These are phyloP conservation scores for Lithobates sylvaticus DNA, from an alignment of 2,797 vertebrate genomes.

Conservation along the genomic window DNA sequence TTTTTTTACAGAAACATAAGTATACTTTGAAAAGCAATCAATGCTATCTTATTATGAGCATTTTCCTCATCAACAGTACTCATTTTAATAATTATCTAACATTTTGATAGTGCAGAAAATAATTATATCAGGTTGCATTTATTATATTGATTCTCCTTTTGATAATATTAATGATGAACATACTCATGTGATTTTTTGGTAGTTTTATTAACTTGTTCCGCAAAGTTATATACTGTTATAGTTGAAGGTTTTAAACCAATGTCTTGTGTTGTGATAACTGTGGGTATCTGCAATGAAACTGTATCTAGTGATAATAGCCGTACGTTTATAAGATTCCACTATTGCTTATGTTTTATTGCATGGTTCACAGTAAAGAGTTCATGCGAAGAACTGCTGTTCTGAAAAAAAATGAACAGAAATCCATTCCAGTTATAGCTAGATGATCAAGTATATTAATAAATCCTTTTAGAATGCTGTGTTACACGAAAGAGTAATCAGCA, in stretches of 20 bases:
- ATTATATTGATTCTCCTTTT: not conserved
- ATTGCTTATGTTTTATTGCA: slow-evolving; percentile 38
- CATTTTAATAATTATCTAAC: not conserved
- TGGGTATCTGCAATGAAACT: slow-evolving; percentile 64
- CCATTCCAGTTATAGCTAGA: slow-evolving; percentile 16
- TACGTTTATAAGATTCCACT: slow-evolving; percentile 31
- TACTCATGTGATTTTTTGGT: not conserved
- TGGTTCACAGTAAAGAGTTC: slow-evolving; percentile 35
- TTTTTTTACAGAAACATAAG: slow-evolving; percentile 20
- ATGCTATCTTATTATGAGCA: not conserved
- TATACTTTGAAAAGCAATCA: slow-evolving; percentile 33
- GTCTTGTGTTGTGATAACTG: slow-evolving; percentile 57
- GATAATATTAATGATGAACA: not conserved
- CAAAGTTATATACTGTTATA: not conserved
- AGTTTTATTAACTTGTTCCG: not conserved
- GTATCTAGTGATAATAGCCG: slow-evolving; percentile 62
- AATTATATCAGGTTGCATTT: not conserved
- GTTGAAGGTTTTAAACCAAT: slow-evolving; percentile 13
- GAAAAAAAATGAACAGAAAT: not conserved
- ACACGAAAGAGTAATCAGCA: slow-evolving; percentile 60
- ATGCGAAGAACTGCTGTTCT: slow-evolving; percentile 8
- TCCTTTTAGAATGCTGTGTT: slow-evolving; percentile 64
- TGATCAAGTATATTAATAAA: slow-evolving; percentile 65
- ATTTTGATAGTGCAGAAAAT: not conserved
- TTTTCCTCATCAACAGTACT: not conserved